Percentiles rank a stretch among this genome's conserved stretches.
Conservation (phyloP, 2,888 invertebrate genomes). For the Drosophila paranaensis region DNA sequence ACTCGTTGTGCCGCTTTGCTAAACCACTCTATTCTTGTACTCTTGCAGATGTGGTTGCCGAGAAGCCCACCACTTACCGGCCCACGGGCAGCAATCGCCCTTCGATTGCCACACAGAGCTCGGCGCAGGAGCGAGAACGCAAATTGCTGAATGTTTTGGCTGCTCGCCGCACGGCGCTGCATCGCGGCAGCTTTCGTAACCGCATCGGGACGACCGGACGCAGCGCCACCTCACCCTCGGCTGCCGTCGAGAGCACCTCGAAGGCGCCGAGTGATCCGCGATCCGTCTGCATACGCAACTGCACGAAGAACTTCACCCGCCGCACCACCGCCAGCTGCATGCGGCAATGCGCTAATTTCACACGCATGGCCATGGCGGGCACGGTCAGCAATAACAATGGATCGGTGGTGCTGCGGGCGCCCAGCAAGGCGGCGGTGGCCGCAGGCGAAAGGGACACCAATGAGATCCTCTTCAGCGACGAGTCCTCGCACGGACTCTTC, state of each 20-base stretch:
- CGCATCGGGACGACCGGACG: slow-evolving; percentile 80
- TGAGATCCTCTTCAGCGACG: slow-evolving; percentile 85
- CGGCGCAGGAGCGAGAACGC: slow-evolving; percentile 86
- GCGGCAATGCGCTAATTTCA: slow-evolving; percentile 83
- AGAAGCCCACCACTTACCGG: slow-evolving; percentile 80
- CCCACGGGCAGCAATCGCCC: slow-evolving; percentile 65
- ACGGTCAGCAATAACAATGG: slow-evolving; percentile 21
- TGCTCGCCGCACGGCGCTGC: slow-evolving; percentile 87
- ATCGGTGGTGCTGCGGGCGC: slow-evolving; percentile 56
- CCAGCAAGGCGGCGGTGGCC: slow-evolving; percentile 26
- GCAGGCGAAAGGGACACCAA: slow-evolving; percentile 82
- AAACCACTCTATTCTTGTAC: slow-evolving; percentile 8
- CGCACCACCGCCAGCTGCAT: slow-evolving; percentile 85
- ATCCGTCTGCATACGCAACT: slow-evolving; percentile 83
- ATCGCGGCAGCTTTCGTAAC: slow-evolving; percentile 86
- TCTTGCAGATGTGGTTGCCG: slow-evolving; percentile 67
- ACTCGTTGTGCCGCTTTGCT: slow-evolving; percentile 6
- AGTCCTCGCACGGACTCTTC: slow-evolving; percentile 84
- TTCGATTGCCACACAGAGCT: slow-evolving; percentile 65
- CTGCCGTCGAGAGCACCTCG: slow-evolving; percentile 78
- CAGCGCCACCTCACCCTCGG: slow-evolving; percentile 61
- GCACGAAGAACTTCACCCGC: slow-evolving; percentile 84
- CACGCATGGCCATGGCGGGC: slow-evolving; percentile 66
- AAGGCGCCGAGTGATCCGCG: slow-evolving; percentile 82
- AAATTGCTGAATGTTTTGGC: slow-evolving; percentile 87